Evolutionary conservation across 2,888 invertebrate species (phyloP), one percentile per base, ranked within the genome.

Genomic region (Drosophila aldrichi): DNA sequence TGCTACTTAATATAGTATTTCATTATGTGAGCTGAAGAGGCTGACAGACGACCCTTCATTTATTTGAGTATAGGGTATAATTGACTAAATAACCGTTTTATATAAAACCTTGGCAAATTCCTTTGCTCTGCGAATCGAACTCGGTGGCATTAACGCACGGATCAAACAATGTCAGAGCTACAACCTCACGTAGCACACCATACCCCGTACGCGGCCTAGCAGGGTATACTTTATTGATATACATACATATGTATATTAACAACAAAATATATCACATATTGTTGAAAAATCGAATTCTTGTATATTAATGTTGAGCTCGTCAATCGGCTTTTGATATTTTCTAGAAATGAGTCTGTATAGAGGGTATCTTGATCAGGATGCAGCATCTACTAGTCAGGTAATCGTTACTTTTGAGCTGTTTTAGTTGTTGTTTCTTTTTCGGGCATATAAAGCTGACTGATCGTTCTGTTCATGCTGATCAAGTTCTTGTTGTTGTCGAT

Each of bases 381-480:
- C 6, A 38, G 36, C 32, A 49, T 48, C 29, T 29, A 12, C 12
- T 12, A 6, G 48, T 49, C 29, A 32, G 48, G 12, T 25, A 38
- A 2, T 34, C 14, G 20, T 49, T 2, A 3, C 8, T 36, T 6
- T 22, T 22, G 10, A 22, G 22, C 22, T n/a, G 5, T 40, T 25
- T 40, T 38, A 7, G n/a, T n/a, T 29, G 12, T 49, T 49, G 22
- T 57, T 43, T 74, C 14, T 74, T 64, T 75, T 74, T 78, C 10
- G 60, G 79, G 46, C 48, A 76, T 46, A 58, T 61, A 70, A 76
- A 79, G 61, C 76, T 79, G 79, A 16, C 60, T 46, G 56, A 48
- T 74, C 69, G 48, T 61, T 58, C 56, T 63, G 44, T 36, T 51
- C 49, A 20, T 22, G 43, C 14, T 44, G 29, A 70, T 44, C 40